Conservation (phyloP, 2,113 vertebrate genomes). For the Bubalus kerabau region DNA sequence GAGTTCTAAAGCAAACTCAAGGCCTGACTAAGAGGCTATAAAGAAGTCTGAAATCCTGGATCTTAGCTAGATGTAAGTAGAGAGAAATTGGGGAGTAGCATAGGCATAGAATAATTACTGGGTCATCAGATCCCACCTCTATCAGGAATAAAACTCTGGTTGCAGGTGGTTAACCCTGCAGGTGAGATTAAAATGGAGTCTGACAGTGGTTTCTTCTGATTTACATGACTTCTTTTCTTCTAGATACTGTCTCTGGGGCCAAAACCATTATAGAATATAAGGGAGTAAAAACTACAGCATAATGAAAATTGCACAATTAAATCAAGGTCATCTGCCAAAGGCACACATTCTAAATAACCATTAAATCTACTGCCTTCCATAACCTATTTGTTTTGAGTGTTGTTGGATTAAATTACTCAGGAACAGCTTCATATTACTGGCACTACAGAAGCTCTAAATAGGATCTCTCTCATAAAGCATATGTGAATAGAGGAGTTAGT, state of each 20-base stretch:
- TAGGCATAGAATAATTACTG: not conserved
- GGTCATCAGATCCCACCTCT: not conserved
- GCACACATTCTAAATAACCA: not conserved
- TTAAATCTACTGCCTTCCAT: not conserved
- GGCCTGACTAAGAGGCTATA: not conserved
- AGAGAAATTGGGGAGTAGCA: not conserved
- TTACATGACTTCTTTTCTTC: not conserved
- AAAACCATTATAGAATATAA: conserved; percentile 1
- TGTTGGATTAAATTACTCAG: conserved; percentile 10
- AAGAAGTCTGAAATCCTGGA: not conserved
- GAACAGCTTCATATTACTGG: not conserved
- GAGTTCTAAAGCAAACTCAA: not conserved
- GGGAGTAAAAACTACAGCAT: not conserved
- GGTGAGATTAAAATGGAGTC: not conserved
- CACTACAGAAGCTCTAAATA: not conserved
- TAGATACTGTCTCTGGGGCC: not conserved
- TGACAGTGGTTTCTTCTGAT: not conserved
- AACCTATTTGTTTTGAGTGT: conserved; percentile 22
- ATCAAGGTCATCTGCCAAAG: conserved; percentile 17
- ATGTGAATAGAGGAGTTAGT: not conserved
- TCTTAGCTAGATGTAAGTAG: not conserved
- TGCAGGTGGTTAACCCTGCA: not conserved
- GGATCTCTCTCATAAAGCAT: not conserved
- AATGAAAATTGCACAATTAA: conserved; percentile 18
- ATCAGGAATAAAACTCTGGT: not conserved